Evolutionary conservation across 2,113 vertebrate genomes (phyloP).

Genomic region (Formicarius rufipectus): DNA sequence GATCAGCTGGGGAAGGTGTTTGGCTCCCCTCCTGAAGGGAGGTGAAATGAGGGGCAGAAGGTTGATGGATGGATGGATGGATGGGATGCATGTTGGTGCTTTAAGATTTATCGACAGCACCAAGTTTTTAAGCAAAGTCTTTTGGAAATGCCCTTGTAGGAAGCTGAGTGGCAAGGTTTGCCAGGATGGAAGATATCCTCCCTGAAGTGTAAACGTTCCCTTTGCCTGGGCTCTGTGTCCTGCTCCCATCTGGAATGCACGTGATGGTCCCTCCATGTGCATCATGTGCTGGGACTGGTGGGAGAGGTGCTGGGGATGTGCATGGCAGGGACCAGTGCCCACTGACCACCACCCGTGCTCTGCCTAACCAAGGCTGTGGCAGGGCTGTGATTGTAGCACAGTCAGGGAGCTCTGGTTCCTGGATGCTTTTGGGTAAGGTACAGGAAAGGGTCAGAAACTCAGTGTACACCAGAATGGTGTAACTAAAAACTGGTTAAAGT

Average conservation of each 20-base stretch:
- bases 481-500: not conserved
- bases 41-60: not conserved
- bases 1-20: not conserved
- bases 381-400: fast-evolving
- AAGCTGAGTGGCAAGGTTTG: not conserved
- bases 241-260: fast-evolving
- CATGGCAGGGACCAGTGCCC: not conserved
- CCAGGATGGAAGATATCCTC: not conserved
- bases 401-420: fast-evolving
- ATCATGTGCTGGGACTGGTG: not conserved
- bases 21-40: not conserved
- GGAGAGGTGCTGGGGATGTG: fast-evolving
- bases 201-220: fast-evolving
- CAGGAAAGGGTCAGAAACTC: not conserved
- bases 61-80: not conserved
- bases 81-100: not conserved
- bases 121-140: not conserved
- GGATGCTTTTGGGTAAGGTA: not conserved
- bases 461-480: fast-evolving
- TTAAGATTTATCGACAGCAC: not conserved
- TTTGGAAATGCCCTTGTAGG: not conserved
- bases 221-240: not conserved
- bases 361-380: fast-evolving
- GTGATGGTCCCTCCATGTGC: not conserved
- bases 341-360: not conserved